Evolutionary conservation across 2,113 vertebrate genomes (phyloP).

Genomic region (Picathartes gymnocephalus): DNA sequence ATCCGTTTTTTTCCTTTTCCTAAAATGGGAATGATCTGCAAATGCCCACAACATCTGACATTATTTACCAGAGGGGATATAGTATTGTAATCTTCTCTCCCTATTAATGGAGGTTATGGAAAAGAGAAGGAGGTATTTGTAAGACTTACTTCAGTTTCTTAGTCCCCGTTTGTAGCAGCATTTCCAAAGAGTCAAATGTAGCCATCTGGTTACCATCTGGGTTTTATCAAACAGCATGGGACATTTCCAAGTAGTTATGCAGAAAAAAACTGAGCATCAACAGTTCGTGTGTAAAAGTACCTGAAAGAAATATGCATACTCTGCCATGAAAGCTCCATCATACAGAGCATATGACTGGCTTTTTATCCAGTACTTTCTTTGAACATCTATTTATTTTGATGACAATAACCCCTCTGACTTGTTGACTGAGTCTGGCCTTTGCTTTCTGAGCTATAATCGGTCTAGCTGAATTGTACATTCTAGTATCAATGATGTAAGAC

Average conservation of each 20-base stretch:
- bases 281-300: neutral
- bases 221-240: neutral
- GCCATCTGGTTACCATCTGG: constrained; percentile 58
- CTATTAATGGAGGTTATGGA: neutral
- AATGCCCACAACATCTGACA: neutral
- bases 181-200: constrained; percentile 26
- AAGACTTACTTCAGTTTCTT: neutral
- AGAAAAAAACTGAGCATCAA: constrained; percentile 20
- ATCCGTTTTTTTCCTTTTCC: neutral
- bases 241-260: constrained; percentile 26
- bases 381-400: neutral
- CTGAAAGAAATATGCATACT: neutral
- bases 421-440: neutral
- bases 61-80: neutral
- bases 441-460: neutral
- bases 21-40: neutral
- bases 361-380: neutral
- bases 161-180: neutral
- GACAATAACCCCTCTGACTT: neutral
- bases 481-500: neutral
- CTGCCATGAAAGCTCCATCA: neutral
- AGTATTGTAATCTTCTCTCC: neutral
- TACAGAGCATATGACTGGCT: neutral
- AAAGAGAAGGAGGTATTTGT: neutral
- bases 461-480: neutral